Base-by-base conservation (phyloP, 2,888 invertebrate species). In the Drosophila buzzatii region DNA sequence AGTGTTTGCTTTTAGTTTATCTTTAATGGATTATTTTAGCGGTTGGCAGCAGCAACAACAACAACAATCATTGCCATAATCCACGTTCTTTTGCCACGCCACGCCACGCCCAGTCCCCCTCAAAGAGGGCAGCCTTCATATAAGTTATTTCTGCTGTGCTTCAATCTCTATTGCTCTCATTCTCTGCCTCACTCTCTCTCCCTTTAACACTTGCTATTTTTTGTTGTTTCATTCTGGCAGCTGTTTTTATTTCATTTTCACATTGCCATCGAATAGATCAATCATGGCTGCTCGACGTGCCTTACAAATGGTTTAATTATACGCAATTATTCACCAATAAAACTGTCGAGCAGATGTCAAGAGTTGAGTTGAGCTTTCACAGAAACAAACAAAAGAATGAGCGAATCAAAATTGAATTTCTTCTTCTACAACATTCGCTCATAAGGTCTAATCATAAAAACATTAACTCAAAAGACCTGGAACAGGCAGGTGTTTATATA, bases 1-100 rank as follows among this genome's bases (percentile, higher is more conserved):
- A 85, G 81, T 85, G 85, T 85, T 87, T 87, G 85, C 85, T 79
- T 87, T 85, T 81, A 87, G 85, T 85, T 85, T 87, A 85, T 87
- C 85, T 85, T 85, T 85, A 85, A 85, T 85, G 85, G 85, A 85
- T 85, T 85, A 85, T 87, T 85, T 85, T 87, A 87, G 85, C 81
- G 87, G 85, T 85, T 77, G 82, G 59, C 70, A 70, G 74, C 76
- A 74, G 67, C 41, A 41, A n/a, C 41, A 41, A 39, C 16, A 52
- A 27, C 47, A 65, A 33, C 60, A 56, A 85, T 81, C 83, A 74
- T 74, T 81, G 73, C 85, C 79, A 73, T 85, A 84, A 84, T 84
- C 85, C 78, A 70, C 72, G 47, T 44, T 66, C 56, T 64, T 68
- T 65, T 63, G 72, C 70, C 76, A 73, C 67, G 57, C 52, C 63